Conservation (phyloP, 2,113 vertebrate species). For the Ceuthmochares aereus region DNA sequence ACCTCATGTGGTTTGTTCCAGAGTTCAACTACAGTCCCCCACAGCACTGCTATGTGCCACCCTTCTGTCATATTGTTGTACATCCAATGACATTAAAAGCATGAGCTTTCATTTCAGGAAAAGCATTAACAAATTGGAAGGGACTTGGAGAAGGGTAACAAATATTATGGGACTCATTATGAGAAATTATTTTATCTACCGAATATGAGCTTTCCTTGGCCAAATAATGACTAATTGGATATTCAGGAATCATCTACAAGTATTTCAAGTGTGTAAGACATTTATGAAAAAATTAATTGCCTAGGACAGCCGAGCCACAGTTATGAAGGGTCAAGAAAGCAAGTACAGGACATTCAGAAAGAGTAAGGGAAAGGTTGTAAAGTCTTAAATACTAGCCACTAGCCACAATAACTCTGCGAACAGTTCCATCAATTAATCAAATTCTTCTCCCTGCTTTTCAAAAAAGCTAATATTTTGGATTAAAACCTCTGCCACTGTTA, state of each 20-base stretch:
- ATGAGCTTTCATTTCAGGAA: neutral
- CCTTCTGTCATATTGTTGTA: neutral
- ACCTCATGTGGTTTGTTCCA: neutral
- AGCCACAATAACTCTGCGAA: neutral
- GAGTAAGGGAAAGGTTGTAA: neutral
- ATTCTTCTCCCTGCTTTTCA: neutral
- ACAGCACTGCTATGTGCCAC: neutral
- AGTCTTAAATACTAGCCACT: neutral
- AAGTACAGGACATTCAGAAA: neutral
- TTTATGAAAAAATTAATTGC: neutral
- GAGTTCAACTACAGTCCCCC: neutral
- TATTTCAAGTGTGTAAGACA: neutral
- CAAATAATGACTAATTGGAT: neutral
- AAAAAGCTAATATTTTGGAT: neutral
- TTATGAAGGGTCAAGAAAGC: neutral
- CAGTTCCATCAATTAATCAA: neutral
- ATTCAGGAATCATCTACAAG: neutral
- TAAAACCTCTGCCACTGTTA: neutral
- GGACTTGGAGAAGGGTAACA: neutral
- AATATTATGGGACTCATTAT: neutral
- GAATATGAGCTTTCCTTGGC: neutral
- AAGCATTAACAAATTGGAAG: neutral
- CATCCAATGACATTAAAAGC: neutral
- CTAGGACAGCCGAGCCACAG: neutral
- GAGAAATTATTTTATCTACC: constrained; percentile 1